Evolutionary conservation across 2,888 invertebrate genomes (phyloP), one percentile per base, ranked within the genome.

Genomic region (Tortricodes alternella): DNA sequence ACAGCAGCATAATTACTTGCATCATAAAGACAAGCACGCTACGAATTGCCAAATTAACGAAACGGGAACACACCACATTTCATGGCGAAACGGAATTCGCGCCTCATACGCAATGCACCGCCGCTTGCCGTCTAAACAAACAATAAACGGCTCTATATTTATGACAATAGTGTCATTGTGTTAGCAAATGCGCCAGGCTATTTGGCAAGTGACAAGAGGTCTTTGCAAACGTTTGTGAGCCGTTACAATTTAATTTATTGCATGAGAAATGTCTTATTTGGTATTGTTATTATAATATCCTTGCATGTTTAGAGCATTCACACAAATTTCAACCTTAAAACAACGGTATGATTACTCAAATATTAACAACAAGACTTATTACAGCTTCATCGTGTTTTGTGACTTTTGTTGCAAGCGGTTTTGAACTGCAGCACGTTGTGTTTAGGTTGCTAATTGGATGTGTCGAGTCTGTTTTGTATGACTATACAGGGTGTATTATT

Each of bases 211-310:
- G 55, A 46, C 46, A 46, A 53, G 52, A 55, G 48, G 55, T 55
- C 53, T 46, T 46, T 39, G 39, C 27, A 15, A 43, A 18, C 48
- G 55, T 48, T 55, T 48, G 46, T 46, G 46, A 38, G 46, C 53
- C 46, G 53, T 53, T 46, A 53, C 55, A 48, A 34, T 49, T 55
- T 49, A 55, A 55, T 55, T 55, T 55, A 55, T 55, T 35, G 48
- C 48, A 35, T 35, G 55, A 55, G 53, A 55, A 55, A 55, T 55
- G 48, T 48, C 55, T 55, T 55, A 55, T 55, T 55, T 55, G 55
- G 34, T 43, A 55, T 55, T 55, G 55, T 55, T 55, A 55, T 55
- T 55, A 41, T 55, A 55, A 55, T 55, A 46, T 43, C 35, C 19
- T n/a, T 39, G 35, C 48, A 41, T 18, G 15, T 21, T 15, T 1